phyloP scores from a whole-genome alignment of 2,797 vertebrate species.

The Falco biarmicus region DNA sequence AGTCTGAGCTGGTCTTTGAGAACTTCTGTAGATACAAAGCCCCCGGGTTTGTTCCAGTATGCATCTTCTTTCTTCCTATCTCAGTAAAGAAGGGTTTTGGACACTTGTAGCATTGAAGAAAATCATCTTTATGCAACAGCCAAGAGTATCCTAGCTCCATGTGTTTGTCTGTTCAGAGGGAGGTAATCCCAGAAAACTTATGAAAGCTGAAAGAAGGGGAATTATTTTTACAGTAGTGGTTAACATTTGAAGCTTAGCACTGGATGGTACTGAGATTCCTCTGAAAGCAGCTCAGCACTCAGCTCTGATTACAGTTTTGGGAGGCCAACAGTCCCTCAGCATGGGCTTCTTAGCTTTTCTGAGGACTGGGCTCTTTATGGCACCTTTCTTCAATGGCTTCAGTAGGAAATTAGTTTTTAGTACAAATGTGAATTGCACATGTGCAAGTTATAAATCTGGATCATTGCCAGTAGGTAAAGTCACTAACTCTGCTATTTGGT shows the following conservation, averaged over 20 bases:
- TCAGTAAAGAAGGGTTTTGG: not conserved
- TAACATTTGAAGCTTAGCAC: not conserved
- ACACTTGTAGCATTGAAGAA: not conserved
- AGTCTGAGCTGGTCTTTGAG: not conserved
- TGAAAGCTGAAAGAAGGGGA: not conserved
- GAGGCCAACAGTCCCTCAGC: not conserved
- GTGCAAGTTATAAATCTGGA: constrained; percentile 42
- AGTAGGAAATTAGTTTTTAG: constrained; percentile 60
- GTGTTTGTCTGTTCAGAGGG: not conserved
- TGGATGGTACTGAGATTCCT: constrained; percentile 7
- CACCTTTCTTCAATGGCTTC: constrained; percentile 47
- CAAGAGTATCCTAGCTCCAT: not conserved
- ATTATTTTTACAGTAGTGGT: constrained; percentile 19
- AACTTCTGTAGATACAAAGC: not conserved
- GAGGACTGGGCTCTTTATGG: not conserved
- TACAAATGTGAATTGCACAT: constrained; percentile 60
- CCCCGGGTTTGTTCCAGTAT: not conserved
- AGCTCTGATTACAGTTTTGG: constrained; percentile 9
- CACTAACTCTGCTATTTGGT: constrained; percentile 42
- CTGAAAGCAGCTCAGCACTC: constrained; percentile 11
- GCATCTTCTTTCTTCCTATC: not conserved
- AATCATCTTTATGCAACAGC: not conserved
- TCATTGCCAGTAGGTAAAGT: constrained; percentile 37
- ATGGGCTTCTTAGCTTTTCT: not conserved
- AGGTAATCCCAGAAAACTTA: constrained; percentile 10